phyloP scores from a whole-genome alignment of 1,140 invertebrate genomes.

The Drosophila quadrilineata region DNA sequence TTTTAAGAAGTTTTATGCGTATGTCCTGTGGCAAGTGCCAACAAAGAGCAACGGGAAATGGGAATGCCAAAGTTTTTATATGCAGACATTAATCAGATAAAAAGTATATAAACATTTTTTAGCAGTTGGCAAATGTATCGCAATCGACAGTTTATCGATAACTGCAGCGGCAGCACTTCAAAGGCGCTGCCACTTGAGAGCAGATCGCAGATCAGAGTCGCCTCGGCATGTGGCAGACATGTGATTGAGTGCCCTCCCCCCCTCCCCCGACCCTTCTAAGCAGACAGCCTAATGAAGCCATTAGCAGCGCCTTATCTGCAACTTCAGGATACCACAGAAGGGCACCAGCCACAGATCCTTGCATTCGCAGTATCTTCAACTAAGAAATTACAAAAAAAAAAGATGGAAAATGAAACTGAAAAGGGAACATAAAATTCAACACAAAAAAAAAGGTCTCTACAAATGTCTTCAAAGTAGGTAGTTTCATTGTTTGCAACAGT shows the following conservation, averaged over 20 bases:
- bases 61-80: conserved; percentile 13
- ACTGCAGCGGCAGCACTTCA: conserved; percentile 51
- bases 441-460: not conserved
- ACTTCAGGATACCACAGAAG: conserved; percentile 31
- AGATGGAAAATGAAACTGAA: no score
- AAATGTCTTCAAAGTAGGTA: no score
- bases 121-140: conserved; percentile 54
- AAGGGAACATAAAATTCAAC: no score
- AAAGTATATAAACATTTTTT: conserved; percentile 37
- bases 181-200: conserved; percentile 56
- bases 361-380: no score
- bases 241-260: conserved; percentile 42
- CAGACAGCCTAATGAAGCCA: conserved; percentile 74
- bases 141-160: conserved; percentile 63
- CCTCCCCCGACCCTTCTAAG: no score
- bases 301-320: conserved; percentile 70
- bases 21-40: conserved; percentile 15
- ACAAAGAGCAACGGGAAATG: conserved; percentile 6
- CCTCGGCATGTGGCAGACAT: conserved; percentile 71
- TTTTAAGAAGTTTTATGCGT: conserved; percentile 17
- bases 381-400: no score
- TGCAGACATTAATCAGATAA: conserved; percentile 24
- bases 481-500: conserved; percentile 55
- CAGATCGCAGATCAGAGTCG: conserved; percentile 15
- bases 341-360: no score